Evolutionary conservation across 1,140 invertebrate species (phyloP), one percentile per base, ranked within the genome.

Genomic region (Scaptomyza hsui): DNA sequence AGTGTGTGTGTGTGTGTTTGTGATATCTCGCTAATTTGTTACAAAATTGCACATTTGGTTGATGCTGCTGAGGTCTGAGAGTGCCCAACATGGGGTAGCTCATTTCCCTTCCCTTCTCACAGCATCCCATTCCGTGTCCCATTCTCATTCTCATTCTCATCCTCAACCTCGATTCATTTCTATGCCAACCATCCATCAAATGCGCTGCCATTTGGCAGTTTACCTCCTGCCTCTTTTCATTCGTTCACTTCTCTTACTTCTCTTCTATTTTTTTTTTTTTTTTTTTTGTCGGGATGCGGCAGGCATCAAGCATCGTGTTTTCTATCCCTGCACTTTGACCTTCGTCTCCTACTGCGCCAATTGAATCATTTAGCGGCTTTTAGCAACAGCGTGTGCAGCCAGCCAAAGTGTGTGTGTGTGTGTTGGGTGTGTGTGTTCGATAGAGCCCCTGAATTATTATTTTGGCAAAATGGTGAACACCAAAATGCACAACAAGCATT

Each of bases 41-140:
- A 86, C 81, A 80, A 85, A 86, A 76, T 86, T 85, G 76, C 77
- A 85, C 80, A 85, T 85, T 80, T 86, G 42, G 63, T 18, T 60
- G 72, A 55, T 53, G 55, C 19, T 29, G n/a, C 10, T 37, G 32
- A 12, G 3, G 12, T 37, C n/a, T 37, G 32, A 29, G 26, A 35
- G 57, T 29, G 26, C 67, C 44, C 72, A 41, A 63, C 72, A 85
- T 69, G 73, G 76, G 81, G 80, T 77, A 68, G 51, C 3, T 39
- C 44, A 59, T 76, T 61, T 72, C 68, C 63, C 53, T 62, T 77
- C 52, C 19, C 41, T 51, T 71, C 59, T 42, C 61, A 60, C 35
- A 69, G 60, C 76, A 80, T 86, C 81, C 76, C 32, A 37, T 37
- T n/a, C 32, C 1, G 26, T 29, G 6, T 29, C 65, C 9, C 26